Base-by-base conservation (phyloP, 2,113 vertebrate species). In the pig (Sus scrofa) region DNA sequence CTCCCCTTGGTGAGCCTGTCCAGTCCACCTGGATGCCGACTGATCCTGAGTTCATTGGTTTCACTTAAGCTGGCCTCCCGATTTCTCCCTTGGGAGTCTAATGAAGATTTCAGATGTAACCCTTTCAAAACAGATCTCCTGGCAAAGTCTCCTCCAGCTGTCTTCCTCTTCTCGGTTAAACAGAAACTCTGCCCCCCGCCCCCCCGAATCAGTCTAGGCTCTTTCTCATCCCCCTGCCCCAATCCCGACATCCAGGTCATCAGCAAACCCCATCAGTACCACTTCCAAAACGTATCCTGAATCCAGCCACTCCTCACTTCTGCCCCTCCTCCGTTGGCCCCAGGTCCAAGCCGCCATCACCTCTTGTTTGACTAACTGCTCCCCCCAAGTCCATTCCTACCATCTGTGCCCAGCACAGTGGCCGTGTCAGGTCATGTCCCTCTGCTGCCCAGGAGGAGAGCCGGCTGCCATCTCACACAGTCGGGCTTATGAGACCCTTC, bases 101-200 rank as follows among this genome's bases (percentile, higher is more conserved):
- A n/a, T 56, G 15, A 58, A 18, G 15, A 7, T 34, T 82, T 83
- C 32, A 34, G 2, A 27, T 44, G 3, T 16, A 58, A n/a, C 26
- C 56, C 14, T 82, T 39, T 81, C 50, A 50, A 22, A 65, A 32
- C 7, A 2, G n/a, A 27, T 10, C 16, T 87, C 27, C 67, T 18
- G 30, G 2, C 0, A 2, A 60, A 65, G 62, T 71, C 30, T 32
- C 20, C 68, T 39, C 44, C 63, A 44, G 58, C 70, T 2, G 0
- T 44, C 62, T 37, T 39, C 52, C 56, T n/a, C 44, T 8, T 30
- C 34, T 37, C 18, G 2, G 50, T n/a, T 68, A 37, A n/a, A 15
- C 7, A 60, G 44, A 44, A 37, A 50, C 24, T 8, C 0, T 56
- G 11, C 67, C n/a, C 30, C 44, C 22, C n/a, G n/a, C n/a, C n/a